These are phyloP conservation scores for Amphipyra berbera DNA, from an alignment of 2,888 invertebrate species.

Conservation along the genomic window DNA sequence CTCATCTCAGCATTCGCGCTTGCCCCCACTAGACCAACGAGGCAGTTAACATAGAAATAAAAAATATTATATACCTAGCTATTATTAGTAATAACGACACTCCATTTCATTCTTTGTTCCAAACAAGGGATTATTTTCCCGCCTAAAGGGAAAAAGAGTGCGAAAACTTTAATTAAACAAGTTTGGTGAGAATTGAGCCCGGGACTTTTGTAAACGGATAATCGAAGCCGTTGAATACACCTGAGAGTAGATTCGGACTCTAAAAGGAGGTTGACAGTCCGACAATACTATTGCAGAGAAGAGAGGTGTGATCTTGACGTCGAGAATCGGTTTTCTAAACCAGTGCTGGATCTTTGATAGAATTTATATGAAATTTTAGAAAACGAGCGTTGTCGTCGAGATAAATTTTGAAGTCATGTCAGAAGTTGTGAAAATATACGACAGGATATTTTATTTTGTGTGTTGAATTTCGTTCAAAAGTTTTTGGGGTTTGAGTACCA, in stretches of 20 bases:
- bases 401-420: slow-evolving; percentile 24
- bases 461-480: background rate
- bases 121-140: slow-evolving; percentile 85
- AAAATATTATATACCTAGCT: too few relatives aligned
- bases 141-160: slow-evolving; percentile 89
- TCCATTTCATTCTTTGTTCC: slow-evolving; percentile 67
- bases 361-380: slow-evolving; percentile 53
- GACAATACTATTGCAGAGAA: slow-evolving; percentile 58
- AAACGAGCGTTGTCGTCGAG: slow-evolving; percentile 25
- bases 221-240: slow-evolving; percentile 85
- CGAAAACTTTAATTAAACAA: slow-evolving; percentile 90
- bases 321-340: slow-evolving; percentile 48
- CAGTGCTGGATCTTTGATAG: slow-evolving; percentile 37
- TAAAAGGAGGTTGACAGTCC: slow-evolving; percentile 68
- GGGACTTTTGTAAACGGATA: slow-evolving; percentile 88
- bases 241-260: slow-evolving; percentile 76
- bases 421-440: slow-evolving; percentile 38
- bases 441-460: slow-evolving; percentile 28
- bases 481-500: background rate
- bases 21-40: too few relatives aligned
- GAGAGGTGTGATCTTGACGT: slow-evolving; percentile 55
- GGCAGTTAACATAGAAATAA: too few relatives aligned
- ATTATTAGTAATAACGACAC: slow-evolving; percentile 35
- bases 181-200: slow-evolving; percentile 86
- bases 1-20: too few relatives aligned